Percentiles rank a stretch among this genome's conserved stretches.
phyloP scores from a whole-genome alignment of 2,113 vertebrate species.

The Notiomystis cincta region DNA sequence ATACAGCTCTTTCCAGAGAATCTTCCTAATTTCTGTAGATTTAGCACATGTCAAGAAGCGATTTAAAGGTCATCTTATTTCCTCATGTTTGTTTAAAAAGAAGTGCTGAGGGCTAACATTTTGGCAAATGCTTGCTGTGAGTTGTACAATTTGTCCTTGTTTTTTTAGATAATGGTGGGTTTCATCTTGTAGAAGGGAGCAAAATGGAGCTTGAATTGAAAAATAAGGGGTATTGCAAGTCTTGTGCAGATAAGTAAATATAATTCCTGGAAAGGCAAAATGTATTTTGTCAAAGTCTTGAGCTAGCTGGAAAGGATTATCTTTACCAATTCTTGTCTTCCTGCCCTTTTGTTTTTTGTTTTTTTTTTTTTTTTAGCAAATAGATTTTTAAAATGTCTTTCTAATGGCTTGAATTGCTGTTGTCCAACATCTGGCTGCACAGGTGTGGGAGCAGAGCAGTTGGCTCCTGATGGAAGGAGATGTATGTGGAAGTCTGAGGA shows the following conservation, averaged over 20 bases:
- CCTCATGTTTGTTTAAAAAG: slow-evolving; percentile 33
- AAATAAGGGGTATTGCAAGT: not conserved
- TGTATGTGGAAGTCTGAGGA: not conserved
- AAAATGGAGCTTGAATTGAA: not conserved
- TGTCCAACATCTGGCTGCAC: slow-evolving; percentile 1
- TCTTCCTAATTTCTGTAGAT: slow-evolving; percentile 35
- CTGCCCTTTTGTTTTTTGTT: not conserved
- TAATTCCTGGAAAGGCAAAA: not conserved
- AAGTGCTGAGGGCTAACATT: not conserved
- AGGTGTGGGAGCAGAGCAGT: not conserved
- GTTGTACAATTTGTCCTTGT: not conserved
- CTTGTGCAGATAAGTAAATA: not conserved
- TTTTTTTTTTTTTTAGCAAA: not conserved
- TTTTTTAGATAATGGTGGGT: not conserved
- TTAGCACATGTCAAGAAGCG: not conserved
- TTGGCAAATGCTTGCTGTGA: not conserved
- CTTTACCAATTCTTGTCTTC: not conserved
- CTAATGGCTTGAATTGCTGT: not conserved
- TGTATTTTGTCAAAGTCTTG: not conserved
- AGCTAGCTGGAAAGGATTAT: not conserved
- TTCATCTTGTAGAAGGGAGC: not conserved
- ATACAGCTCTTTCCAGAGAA: slow-evolving; percentile 24
- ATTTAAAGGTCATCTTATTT: slow-evolving; percentile 46
- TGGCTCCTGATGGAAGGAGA: not conserved
- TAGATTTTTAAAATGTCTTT: not conserved